These are phyloP conservation scores for Centropus unirufus DNA, from an alignment of 2,113 vertebrate genomes.

Conservation along the genomic window DNA sequence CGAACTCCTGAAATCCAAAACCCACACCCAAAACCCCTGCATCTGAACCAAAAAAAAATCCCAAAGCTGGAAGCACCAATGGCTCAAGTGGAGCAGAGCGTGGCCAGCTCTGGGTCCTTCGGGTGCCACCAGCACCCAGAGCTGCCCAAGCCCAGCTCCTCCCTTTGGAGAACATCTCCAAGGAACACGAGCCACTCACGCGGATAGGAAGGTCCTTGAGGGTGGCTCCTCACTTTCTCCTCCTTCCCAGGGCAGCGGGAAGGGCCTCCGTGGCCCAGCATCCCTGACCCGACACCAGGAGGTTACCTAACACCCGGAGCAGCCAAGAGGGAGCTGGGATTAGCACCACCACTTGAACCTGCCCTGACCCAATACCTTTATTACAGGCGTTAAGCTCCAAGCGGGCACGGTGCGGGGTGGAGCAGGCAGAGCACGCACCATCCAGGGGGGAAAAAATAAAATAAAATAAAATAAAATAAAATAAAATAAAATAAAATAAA, in stretches of 20 bases:
- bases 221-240: not conserved
- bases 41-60: no score
- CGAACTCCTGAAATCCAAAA: not conserved
- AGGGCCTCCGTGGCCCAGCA: not conserved
- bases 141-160: not conserved
- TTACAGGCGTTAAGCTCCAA: not conserved
- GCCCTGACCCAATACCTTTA: not conserved
- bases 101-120: no score
- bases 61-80: no score
- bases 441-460: no score
- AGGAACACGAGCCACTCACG: not conserved
- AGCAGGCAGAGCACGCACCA: not conserved
- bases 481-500: no score
- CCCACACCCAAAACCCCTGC: no score
- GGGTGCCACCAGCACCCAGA: no score
- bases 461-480: no score
- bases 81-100: no score
- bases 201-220: not conserved
- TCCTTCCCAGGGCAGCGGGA: accelerated
- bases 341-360: not conserved
- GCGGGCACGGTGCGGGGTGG: not conserved
- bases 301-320: not conserved
- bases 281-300: accelerated
- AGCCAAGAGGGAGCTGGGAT: not conserved
- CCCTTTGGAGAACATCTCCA: not conserved